Percentiles rank a stretch among this genome's conserved stretches.
Evolutionary conservation across 1,140 invertebrate genomes (phyloP).

Genomic region (Euwallacea fornicatus): DNA sequence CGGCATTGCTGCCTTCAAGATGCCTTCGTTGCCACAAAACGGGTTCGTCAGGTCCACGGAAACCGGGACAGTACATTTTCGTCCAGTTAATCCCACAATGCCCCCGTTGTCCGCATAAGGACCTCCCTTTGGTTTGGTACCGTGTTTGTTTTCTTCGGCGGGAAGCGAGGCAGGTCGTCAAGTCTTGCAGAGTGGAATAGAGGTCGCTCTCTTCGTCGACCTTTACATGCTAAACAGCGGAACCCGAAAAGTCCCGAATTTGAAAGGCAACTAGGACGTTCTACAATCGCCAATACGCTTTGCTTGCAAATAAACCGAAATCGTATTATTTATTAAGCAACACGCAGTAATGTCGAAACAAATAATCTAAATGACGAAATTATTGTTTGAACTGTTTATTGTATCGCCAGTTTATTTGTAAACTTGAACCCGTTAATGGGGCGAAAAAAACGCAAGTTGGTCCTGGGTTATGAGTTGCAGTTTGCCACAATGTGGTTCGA

Average conservation of each 20-base stretch:
- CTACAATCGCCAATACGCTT: constrained; percentile 7
- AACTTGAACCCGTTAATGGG: constrained; percentile 21
- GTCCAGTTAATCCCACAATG: too few relatives aligned
- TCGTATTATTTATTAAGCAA: constrained; percentile 29
- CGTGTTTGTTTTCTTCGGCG: too few relatives aligned
- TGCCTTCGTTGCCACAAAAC: too few relatives aligned
- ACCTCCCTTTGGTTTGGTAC: too few relatives aligned
- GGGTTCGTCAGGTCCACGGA: too few relatives aligned
- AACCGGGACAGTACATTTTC: too few relatives aligned
- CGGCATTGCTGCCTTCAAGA: too few relatives aligned
- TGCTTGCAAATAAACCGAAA: constrained; percentile 15
- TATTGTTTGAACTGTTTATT: constrained; percentile 24
- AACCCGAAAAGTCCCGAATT: neutral
- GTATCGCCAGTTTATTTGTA: constrained; percentile 17
- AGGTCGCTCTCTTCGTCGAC: too few relatives aligned
- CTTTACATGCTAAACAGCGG: too few relatives aligned
- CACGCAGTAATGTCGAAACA: constrained; percentile 20
- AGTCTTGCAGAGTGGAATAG: too few relatives aligned
- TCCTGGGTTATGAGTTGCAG: neutral
- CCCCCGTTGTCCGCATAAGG: too few relatives aligned
- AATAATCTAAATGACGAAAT: constrained; percentile 32
- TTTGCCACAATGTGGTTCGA: neutral
- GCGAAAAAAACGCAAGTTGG: constrained; percentile 8
- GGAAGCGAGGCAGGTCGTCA: too few relatives aligned
- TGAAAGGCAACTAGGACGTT: constrained; percentile 5